Conservation (phyloP, 2,888 invertebrate species). For the Drosophila picticornis region DNA sequence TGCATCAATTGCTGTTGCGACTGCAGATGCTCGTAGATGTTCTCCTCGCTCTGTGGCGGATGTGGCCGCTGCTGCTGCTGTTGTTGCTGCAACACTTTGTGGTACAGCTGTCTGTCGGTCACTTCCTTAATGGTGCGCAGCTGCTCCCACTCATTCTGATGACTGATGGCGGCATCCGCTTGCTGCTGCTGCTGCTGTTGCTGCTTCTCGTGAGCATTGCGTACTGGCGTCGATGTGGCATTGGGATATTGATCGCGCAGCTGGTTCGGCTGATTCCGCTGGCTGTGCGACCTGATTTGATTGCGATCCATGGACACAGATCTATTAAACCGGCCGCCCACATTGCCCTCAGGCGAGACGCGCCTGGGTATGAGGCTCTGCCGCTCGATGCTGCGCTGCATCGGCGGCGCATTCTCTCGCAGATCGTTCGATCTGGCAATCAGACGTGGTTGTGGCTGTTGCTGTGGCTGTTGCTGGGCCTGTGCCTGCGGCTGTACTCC, state of each 20-base stretch:
- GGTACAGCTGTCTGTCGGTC: conserved; percentile 83
- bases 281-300: conserved; percentile 62
- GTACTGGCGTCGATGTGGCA: conserved; percentile 61
- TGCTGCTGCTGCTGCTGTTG: neutral
- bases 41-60: conserved; percentile 68
- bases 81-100: conserved; percentile 80
- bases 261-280: conserved; percentile 14
- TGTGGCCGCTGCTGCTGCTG: conserved; percentile 64
- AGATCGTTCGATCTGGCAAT: neutral
- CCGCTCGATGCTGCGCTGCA: conserved; percentile 72
- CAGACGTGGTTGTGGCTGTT: neutral
- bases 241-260: conserved; percentile 35
- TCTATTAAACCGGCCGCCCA: conserved; percentile 69
- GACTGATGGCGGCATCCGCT: conserved; percentile 13
- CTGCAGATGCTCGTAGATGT: conserved; percentile 81
- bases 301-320: conserved; percentile 83
- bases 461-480: fast-evolving
- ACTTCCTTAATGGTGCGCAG: conserved; percentile 83
- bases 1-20: conserved; percentile 24
- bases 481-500: neutral
- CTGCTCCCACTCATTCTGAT: conserved; percentile 82
- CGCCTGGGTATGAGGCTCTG: conserved; percentile 81
- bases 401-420: conserved; percentile 7
- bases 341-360: conserved; percentile 53
- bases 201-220: conserved; percentile 16